Base-by-base conservation (phyloP, 2,888 invertebrate genomes). In the Morpho achilles region DNA sequence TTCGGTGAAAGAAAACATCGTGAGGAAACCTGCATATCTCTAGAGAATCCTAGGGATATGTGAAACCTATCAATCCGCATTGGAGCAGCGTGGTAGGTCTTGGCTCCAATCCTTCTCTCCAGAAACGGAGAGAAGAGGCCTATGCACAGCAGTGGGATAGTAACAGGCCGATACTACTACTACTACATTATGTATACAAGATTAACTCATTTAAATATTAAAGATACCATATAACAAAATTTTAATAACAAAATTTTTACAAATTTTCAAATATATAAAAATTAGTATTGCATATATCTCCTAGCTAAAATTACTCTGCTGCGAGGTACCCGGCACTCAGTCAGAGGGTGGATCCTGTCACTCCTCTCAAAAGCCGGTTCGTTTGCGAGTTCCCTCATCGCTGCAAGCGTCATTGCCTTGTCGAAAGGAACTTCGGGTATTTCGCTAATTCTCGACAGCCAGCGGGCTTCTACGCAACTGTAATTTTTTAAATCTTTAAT, bases 391-490 rank as follows among this genome's bases (percentile, higher is more conserved):
- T 76, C 72, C 0, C 7, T 2, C 1, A 87, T 63, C 0, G 86
- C 87, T 0, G 58, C 50, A 0, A 72, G 50, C 0, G 76, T 70
- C 58, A 69, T 67, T 3, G 60, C 23, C 1, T 45, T 57, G 50
- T 71, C 63, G 40, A 87, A 74, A 0, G 86, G 87, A 0, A 50
- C 8, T 60, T 89, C 87, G 0, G 65, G 61, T 0, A 67, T 59
- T 1, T 88, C 89, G 0, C 70, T 69, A 0, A 89, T 78, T 0
- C 86, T 77, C 2, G 84, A 80, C 7, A 88, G 54, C 88, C 89
- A 89, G 23, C 89, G 83, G 2, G 81, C 76, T 77, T 89, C 89
- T 0, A 89, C 74, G 56, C 89, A 89, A 0, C 87, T 88, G 69
- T 0, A 64, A 64, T 48, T 43, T 9, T 9, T 16, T 16, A 16